Conservation (phyloP, 2,113 vertebrate species). For the Dasyornis broadbenti region DNA sequence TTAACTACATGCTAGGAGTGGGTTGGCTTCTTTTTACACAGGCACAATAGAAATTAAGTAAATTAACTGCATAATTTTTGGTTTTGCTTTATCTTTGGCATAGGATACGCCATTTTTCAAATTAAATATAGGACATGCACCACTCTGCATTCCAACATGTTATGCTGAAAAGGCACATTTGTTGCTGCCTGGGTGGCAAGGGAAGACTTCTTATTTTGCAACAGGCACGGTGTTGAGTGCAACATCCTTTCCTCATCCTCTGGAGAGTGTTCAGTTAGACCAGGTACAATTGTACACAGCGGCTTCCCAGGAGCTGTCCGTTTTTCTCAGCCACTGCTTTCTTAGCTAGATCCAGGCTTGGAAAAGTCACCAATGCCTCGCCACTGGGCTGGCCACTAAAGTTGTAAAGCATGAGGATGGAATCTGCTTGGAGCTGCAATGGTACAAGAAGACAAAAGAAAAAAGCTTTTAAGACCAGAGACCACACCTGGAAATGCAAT, state of each 20-base stretch:
- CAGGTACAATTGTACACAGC: slow-evolving; percentile 75
- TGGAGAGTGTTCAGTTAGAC: slow-evolving; percentile 62
- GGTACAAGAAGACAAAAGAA: not conserved
- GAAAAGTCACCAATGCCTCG: slow-evolving; percentile 86
- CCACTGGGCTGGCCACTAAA: slow-evolving; percentile 88
- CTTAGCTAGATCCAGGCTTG: slow-evolving; percentile 80
- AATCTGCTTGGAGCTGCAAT: slow-evolving; percentile 83
- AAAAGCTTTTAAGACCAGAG: not conserved
- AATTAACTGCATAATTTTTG: not conserved
- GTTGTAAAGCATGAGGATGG: slow-evolving; percentile 85
- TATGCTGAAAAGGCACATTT: slow-evolving; percentile 21
- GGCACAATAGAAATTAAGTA: not conserved
- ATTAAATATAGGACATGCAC: not conserved
- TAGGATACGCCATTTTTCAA: not conserved
- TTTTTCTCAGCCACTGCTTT: slow-evolving; percentile 82
- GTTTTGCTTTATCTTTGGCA: slow-evolving; percentile 15
- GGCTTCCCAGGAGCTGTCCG: slow-evolving; percentile 75
- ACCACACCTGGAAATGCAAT: not conserved
- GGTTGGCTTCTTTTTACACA: not conserved
- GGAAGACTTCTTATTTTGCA: slow-evolving; percentile 32
- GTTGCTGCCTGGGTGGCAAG: slow-evolving; percentile 2
- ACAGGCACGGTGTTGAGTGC: not conserved
- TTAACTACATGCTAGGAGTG: not conserved
- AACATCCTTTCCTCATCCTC: not conserved
- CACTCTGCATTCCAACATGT: not conserved